Conservation (phyloP, 2,113 vertebrate genomes). For the Micronisus gabar region DNA sequence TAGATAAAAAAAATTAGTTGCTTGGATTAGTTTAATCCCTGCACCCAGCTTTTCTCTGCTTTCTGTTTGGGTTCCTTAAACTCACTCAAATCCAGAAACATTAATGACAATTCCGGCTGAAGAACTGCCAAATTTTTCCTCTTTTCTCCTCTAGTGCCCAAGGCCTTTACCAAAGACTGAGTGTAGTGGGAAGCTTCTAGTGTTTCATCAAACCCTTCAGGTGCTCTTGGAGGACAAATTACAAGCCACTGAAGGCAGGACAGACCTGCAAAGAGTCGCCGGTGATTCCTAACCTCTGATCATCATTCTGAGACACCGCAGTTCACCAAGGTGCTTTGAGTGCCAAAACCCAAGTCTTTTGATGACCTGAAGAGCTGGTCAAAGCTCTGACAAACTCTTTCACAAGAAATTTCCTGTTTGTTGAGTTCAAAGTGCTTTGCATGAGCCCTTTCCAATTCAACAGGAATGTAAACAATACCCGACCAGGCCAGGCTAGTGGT, state of each 20-base stretch:
- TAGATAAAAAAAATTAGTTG: background rate
- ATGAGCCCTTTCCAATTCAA: background rate
- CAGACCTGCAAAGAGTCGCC: background rate
- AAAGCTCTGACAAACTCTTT: background rate
- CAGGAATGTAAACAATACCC: slow-evolving; percentile 13
- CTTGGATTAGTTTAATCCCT: background rate
- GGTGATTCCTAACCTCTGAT: background rate
- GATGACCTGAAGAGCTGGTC: slow-evolving; percentile 1
- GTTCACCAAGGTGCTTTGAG: background rate
- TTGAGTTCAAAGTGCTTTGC: background rate
- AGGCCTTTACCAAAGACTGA: background rate
- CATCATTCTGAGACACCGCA: background rate
- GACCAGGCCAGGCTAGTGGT: background rate
- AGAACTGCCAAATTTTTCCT: background rate
- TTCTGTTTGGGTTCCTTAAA: background rate
- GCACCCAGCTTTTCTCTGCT: background rate
- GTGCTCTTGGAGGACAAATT: background rate
- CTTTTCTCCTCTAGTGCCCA: background rate
- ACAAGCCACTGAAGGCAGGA: background rate
- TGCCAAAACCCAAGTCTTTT: background rate
- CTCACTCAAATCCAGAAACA: background rate
- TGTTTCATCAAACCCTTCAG: background rate
- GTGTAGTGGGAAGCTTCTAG: background rate
- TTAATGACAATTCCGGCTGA: background rate
- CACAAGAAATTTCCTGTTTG: background rate